Evolutionary conservation across 2,888 invertebrate genomes (phyloP).

Genomic region (Cataglyphis rosenhaueri): DNA sequence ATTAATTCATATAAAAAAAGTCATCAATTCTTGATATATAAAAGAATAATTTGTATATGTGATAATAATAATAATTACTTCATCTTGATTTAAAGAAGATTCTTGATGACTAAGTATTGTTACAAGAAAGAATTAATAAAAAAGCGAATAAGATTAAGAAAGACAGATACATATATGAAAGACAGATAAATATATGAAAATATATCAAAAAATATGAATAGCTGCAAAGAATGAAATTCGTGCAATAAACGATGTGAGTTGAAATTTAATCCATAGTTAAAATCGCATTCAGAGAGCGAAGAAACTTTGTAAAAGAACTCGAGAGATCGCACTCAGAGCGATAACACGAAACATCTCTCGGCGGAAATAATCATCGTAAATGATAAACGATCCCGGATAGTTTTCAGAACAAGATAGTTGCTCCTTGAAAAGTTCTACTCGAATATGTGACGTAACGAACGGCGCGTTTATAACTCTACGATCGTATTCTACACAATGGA

Average conservation of each 20-base stretch:
- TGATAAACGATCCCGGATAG: conserved; percentile 37
- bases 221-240: background rate
- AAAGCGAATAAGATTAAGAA: background rate
- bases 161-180: background rate
- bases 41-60: background rate
- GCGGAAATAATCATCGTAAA: conserved; percentile 19
- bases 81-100: background rate
- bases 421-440: conserved; percentile 47
- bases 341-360: conserved; percentile 26
- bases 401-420: conserved; percentile 52
- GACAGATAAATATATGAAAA: background rate
- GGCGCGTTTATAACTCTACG: conserved; percentile 14
- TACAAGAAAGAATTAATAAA: background rate
- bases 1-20: background rate
- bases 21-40: background rate
- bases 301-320: conserved; percentile 26
- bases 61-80: background rate
- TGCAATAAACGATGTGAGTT: background rate
- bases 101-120: background rate
- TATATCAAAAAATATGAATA: background rate
- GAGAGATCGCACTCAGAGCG: conserved; percentile 29
- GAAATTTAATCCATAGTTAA: conserved; percentile 16
- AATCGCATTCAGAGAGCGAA: conserved; percentile 3
- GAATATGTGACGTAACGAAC: conserved; percentile 44
- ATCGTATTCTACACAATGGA: conserved; percentile 18